Percentiles rank a stretch among this genome's conserved stretches.
phyloP scores from a whole-genome alignment of 2,797 vertebrate species.

The Sebastes taczanowskii region DNA sequence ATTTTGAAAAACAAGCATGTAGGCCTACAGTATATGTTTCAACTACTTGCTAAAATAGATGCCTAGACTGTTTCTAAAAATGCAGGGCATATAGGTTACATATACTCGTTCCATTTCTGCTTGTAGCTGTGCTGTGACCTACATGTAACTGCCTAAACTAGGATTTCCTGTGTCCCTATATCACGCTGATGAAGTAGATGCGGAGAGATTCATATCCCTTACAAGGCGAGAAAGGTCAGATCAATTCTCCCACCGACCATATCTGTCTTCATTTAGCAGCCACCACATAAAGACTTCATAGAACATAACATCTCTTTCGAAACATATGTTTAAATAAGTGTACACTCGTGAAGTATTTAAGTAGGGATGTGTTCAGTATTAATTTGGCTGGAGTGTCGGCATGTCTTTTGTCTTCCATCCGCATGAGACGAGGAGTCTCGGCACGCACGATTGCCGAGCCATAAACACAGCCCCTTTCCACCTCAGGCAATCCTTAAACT shows the following conservation, averaged over 20 bases:
- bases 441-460: constrained; percentile 64
- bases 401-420: constrained; percentile 76
- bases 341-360: constrained; percentile 66
- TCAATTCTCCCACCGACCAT: constrained; percentile 69
- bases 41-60: constrained; percentile 2
- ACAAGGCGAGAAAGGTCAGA: constrained; percentile 77
- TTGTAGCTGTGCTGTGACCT: constrained; percentile 62
- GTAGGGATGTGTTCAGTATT: constrained; percentile 54
- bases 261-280: constrained; percentile 78
- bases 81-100: constrained; percentile 12
- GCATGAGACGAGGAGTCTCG: constrained; percentile 63
- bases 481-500: constrained; percentile 79
- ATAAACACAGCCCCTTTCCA: constrained; percentile 73
- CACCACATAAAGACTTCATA: constrained; percentile 22
- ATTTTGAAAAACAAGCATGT: background rate
- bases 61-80: constrained; percentile 21
- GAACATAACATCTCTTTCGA: constrained; percentile 36
- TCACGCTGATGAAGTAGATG: constrained; percentile 73
- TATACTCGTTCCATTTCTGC: constrained; percentile 55
- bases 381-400: constrained; percentile 64
- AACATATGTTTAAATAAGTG: constrained; percentile 71
- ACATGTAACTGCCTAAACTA: constrained; percentile 70
- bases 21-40: background rate
- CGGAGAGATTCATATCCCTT: constrained; percentile 76
- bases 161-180: constrained; percentile 62